A percentile compares a stretch with the other conserved stretches of the same genome.
Evolutionary conservation across 2,888 invertebrate genomes (phyloP).

Genomic region (Branchipolynoe longqiensis): DNA sequence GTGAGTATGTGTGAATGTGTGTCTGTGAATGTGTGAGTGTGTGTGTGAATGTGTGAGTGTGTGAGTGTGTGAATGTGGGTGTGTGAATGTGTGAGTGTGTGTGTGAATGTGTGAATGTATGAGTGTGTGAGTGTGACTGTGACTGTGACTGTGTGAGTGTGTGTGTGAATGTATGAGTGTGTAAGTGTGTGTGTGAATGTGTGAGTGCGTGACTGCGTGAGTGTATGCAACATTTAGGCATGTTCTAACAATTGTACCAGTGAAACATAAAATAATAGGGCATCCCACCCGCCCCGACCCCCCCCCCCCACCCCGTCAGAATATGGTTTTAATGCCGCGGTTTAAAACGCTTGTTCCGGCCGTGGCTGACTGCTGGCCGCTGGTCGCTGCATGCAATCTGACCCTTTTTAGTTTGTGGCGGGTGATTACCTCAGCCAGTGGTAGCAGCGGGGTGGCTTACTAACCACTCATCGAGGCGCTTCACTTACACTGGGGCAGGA

Average conservation of each 20-base stretch:
- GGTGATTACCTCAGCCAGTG: background rate
- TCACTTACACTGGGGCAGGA: too few species aligned
- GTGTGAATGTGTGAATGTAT: background rate
- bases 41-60: background rate
- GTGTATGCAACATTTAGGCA: background rate
- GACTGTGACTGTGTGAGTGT: background rate
- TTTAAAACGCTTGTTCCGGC: background rate
- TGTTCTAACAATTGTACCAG: background rate
- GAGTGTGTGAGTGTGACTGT: background rate
- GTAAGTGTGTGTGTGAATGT: background rate
- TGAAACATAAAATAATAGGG: conserved; percentile 23
- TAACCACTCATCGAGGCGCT: too few species aligned
- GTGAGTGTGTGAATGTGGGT: background rate
- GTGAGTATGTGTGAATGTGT: background rate
- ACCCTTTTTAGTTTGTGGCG: background rate
- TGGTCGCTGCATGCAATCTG: conserved; percentile 25
- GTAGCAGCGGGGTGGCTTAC: too few species aligned
- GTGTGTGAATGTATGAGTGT: background rate
- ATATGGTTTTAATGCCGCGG: conserved; percentile 38
- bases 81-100: background rate
- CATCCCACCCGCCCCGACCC: too few species aligned
- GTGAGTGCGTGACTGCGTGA: background rate
- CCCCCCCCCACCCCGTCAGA: too few species aligned
- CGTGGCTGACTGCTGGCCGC: background rate
- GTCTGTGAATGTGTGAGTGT: background rate